Base-by-base conservation (phyloP, 2,888 invertebrate species). In the Hypercompe scribonia region DNA sequence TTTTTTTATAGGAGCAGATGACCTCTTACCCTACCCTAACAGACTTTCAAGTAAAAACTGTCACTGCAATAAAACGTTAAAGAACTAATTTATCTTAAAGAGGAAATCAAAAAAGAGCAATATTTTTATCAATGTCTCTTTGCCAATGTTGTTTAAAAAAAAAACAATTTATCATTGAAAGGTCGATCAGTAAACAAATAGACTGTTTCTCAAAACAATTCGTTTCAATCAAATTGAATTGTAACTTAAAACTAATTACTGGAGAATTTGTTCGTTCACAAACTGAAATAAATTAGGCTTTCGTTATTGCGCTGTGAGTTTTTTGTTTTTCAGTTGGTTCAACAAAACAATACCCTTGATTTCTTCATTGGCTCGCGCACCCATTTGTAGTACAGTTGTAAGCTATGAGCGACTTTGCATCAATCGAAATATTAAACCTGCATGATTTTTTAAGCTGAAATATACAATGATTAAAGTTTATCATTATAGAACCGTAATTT, bases 191-290 rank as follows among this genome's bases (percentile, higher is more conserved):
- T 33, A 42, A 74, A 65, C 21, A 71, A 71, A 75, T 61, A 71
- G 36, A 68, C 46, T 31, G 50, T 75, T 65, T 58, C 70, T 65
- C 63, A 63, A 46, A 65, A 77, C 68, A 67, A 78, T 77, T 72
- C 77, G 67, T 81, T 84, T 76, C 69, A 78, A 79, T 78, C 73
- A 82, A 82, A 79, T 71, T 39, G 72, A 68, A 77, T 79, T 77
- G 71, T 71, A 80, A 84, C 76, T 73, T 74, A 54, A 76, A 81
- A 82, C 74, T 84, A 84, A 84, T 84, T 84, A 84, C 73, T 31
- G 28, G 54, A 66, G 67, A 69, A 84, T 84, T 74, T 71, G 72
- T 68, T 67, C 70, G 76, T 78, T 84, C 70, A 72, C 75, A 69
- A 74, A 78, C 76, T 75, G 73, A 77, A 82, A 82, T 82, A 78